A percentile compares a stretch with the other conserved stretches of the same genome.
Evolutionary conservation across 2,888 invertebrate genomes (phyloP).

Genomic region (Clivina fossor): DNA sequence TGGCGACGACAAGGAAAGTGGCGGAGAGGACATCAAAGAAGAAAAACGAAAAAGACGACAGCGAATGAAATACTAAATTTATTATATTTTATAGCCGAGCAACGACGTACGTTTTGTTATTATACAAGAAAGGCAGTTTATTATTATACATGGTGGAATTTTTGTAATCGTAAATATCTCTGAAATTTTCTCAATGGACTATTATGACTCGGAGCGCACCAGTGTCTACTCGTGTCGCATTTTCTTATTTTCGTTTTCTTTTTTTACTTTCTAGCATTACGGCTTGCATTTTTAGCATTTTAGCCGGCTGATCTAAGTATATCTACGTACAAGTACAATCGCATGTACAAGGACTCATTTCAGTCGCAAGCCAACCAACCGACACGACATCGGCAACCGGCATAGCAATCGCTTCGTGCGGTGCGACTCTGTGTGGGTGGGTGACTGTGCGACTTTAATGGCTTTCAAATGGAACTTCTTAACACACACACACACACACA

Average conservation of each 20-base stretch:
- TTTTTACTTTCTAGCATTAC: constrained; percentile 17
- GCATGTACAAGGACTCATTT: too few relatives aligned
- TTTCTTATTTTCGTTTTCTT: constrained; percentile 22
- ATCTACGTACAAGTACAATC: constrained; percentile 2
- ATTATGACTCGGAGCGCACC: constrained; percentile 19
- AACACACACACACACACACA: too few relatives aligned
- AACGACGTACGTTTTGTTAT: constrained; percentile 22
- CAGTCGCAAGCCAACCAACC: too few relatives aligned
- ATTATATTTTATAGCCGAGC: constrained; percentile 24
- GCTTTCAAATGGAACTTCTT: too few relatives aligned
- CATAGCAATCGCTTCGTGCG: too few relatives aligned
- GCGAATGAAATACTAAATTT: constrained; percentile 23
- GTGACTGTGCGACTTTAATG: too few relatives aligned
- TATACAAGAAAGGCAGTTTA: constrained; percentile 21
- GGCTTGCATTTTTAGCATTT: too few relatives aligned
- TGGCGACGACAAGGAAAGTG: too few relatives aligned
- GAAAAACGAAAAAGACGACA: constrained; percentile 16
- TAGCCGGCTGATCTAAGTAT: constrained; percentile 14
- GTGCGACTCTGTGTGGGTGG: too few relatives aligned
- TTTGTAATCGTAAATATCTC: constrained; percentile 25
- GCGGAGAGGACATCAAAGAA: constrained; percentile 23
- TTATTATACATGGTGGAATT: constrained; percentile 28
- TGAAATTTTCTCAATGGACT: constrained; percentile 25
- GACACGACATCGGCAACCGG: too few relatives aligned
- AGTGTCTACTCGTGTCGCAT: too few relatives aligned